Evolutionary conservation across 2,113 vertebrate genomes (phyloP).

Genomic region (Rhadina sibilatrix): DNA sequence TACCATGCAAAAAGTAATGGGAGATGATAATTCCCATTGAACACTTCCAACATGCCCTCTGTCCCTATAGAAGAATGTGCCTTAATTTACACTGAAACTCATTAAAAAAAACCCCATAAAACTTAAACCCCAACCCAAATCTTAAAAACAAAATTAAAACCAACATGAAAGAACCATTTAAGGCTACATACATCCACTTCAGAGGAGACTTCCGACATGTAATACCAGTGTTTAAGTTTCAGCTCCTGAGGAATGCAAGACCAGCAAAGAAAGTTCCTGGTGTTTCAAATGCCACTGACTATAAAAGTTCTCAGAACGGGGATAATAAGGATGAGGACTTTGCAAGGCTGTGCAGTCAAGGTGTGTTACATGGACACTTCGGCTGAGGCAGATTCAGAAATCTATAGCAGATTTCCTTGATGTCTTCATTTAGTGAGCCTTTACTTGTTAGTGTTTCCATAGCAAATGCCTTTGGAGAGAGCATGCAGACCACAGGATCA

Average conservation of each 20-base stretch:
- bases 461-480: background rate
- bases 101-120: rapidly evolving
- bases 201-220: background rate
- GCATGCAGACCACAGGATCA: background rate
- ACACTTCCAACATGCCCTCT: background rate
- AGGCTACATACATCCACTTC: background rate
- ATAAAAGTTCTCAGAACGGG: background rate
- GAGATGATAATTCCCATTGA: background rate
- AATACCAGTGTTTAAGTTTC: background rate
- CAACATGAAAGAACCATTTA: rapidly evolving
- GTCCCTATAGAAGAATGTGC: background rate
- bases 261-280: background rate
- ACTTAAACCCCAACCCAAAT: background rate
- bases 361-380: background rate
- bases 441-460: background rate
- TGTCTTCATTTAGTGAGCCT: background rate
- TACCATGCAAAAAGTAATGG: background rate
- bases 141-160: background rate
- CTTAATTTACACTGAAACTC: background rate
- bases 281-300: background rate
- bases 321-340: background rate
- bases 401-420: background rate
- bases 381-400: too few relatives aligned
- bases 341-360: background rate
- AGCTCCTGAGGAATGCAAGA: background rate